These are phyloP conservation scores for Drosophila santomea DNA, from an alignment of 1,140 invertebrate genomes.

Conservation along the genomic window DNA sequence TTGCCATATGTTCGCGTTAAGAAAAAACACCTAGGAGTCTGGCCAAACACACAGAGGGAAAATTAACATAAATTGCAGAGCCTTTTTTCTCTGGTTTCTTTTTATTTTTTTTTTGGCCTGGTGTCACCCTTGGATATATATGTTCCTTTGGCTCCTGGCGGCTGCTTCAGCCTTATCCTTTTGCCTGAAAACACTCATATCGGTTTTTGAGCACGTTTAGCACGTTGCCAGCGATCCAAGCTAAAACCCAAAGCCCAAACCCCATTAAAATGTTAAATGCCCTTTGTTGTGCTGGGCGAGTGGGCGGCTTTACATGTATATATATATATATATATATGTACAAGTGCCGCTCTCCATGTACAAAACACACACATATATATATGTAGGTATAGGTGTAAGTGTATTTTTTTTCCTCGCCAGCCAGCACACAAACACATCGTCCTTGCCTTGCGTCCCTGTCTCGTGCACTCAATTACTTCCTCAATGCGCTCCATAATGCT, in stretches of 20 bases:
- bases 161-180: conserved; percentile 60
- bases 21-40: conserved; percentile 40
- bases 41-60: conserved; percentile 59
- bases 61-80: conserved; percentile 81
- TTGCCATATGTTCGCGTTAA: conserved; percentile 48
- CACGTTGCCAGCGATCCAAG: conserved; percentile 57
- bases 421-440: conserved; percentile 46
- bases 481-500: conserved; percentile 83
- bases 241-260: conserved; percentile 6
- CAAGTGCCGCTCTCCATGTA: conserved; percentile 11
- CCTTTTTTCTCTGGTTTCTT: conserved; percentile 8
- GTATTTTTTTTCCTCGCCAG: conserved; percentile 22
- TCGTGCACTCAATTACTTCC: conserved; percentile 82
- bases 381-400: conserved; percentile 29
- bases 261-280: conserved; percentile 77
- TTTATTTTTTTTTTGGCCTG: conserved; percentile 16
- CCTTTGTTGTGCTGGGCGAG: conserved; percentile 56
- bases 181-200: conserved; percentile 74
- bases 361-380: conserved; percentile 27
- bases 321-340: conserved; percentile 40
- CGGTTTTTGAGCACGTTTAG: conserved; percentile 83
- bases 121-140: conserved; percentile 49
- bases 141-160: conserved; percentile 16
- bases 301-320: conserved; percentile 22
- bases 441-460: conserved; percentile 73